Evolutionary conservation across 2,797 vertebrate genomes (phyloP), one percentile per base, ranked within the genome.

Genomic region (Brotula barbata): DNA sequence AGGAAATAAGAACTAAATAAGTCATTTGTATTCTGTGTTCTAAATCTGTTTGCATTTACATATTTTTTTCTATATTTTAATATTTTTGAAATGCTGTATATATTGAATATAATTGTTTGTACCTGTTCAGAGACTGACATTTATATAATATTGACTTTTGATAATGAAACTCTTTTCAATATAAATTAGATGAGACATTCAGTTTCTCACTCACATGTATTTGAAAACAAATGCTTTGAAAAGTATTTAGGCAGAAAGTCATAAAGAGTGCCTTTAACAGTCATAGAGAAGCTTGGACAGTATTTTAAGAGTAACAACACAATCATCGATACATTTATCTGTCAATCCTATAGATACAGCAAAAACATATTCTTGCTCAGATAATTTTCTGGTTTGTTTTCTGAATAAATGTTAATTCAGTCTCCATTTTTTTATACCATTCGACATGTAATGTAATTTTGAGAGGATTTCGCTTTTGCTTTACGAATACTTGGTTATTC

Each of bases 241-340:
- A 58, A 12, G 44, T 44, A 51, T n/a, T n/a, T n/a, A n/a, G 13
- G 36, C 33, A 50, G 13, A 15, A 39, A 13, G 34, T 68, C 46
- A 40, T 44, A 34, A 51, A 53, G 68, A 69, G 83, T 89, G 86
- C 87, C 87, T 89, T 88, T 69, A 67, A 65, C 3, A 61, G 9
- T 13, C 1, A 53, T 1, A 3, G 7, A 47, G 34, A 52, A 48
- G 22, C 56, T 39, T 19, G 15, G 9, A 9, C n/a, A 34, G 25
- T 25, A 55, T 71, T 66, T 42, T 8, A 63, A 41, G 36, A 46
- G 4, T 16, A 57, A 20, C 2, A 42, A 58, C 60, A 56, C 7
- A 28, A 4, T 28, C 4, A 28, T 4, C 11, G 37, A 15, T 39
- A 5, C 37, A 28, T 28, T 28, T 28, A 28, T 28, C 25, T 28